Percentiles rank a stretch among this genome's conserved stretches.
Evolutionary conservation across 2,113 vertebrate species (phyloP).

Genomic region (Notarius quadriscutis): DNA sequence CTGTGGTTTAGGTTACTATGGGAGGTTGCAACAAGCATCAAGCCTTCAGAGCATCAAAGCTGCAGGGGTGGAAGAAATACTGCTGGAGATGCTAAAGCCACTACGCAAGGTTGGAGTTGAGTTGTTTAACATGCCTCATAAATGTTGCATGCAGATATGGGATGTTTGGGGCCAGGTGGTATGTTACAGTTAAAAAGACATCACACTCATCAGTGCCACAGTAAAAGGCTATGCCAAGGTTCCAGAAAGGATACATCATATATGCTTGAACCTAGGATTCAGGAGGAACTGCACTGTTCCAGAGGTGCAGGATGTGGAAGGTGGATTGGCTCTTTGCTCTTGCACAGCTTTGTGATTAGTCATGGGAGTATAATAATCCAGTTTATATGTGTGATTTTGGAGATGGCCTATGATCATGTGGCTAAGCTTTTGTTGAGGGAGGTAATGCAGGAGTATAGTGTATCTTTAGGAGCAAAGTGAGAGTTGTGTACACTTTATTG

Average conservation of each 20-base stretch:
- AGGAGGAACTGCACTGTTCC: neutral
- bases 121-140: neutral
- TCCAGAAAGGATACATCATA: neutral
- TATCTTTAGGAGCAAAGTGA: neutral
- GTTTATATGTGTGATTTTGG: neutral
- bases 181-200: neutral
- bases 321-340: neutral
- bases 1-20: neutral
- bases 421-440: neutral
- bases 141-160: neutral
- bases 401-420: neutral
- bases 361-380: neutral
- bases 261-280: too few species aligned
- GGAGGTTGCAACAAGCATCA: too few species aligned
- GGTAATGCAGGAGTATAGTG: neutral
- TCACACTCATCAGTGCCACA: neutral
- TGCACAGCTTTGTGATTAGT: neutral
- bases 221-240: neutral
- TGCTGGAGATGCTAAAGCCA: neutral
- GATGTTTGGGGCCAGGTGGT: neutral
- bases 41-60: neutral
- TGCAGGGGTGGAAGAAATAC: neutral
- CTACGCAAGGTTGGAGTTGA: neutral
- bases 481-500: too few species aligned
- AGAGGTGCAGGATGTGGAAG: neutral